Conservation (phyloP, 2,888 invertebrate species). For the Argyresthia albistria region DNA sequence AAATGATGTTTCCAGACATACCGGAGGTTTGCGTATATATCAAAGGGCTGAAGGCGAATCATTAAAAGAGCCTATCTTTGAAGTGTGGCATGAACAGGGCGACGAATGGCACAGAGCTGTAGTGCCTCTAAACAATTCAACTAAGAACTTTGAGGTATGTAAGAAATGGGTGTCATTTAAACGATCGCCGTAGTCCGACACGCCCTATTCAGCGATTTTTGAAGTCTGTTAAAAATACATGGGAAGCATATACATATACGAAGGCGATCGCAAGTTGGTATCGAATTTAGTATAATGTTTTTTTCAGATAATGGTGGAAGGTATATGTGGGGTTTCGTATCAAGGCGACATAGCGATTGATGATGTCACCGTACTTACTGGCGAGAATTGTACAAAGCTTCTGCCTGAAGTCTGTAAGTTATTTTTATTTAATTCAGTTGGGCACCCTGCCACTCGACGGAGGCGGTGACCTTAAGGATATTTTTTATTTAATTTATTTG, state of each 20-base stretch:
- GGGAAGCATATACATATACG: too few species aligned
- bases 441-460: too few species aligned
- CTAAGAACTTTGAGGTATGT: slow-evolving; percentile 70
- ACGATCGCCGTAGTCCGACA: too few species aligned
- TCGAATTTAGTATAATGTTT: not conserved
- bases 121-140: slow-evolving; percentile 45
- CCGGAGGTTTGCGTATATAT: not conserved
- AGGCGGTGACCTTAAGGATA: too few species aligned
- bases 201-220: too few species aligned
- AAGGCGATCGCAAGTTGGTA: not conserved
- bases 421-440: too few species aligned
- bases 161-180: too few species aligned
- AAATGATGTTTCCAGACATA: not conserved
- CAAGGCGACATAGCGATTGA: not conserved
- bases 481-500: too few species aligned
- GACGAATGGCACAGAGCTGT: slow-evolving; percentile 76
- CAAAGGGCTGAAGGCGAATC: not conserved
- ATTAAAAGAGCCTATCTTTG: slow-evolving; percentile 46
- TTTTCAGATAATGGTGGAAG: not conserved
- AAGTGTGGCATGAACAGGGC: slow-evolving; percentile 77
- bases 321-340: not conserved
- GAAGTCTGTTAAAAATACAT: too few species aligned
- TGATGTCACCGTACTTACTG: not conserved
- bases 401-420: too few species aligned
- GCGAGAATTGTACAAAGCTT: not conserved